These are phyloP conservation scores for Drosophila tanythrix DNA, from an alignment of 2,888 invertebrate species.

Conservation along the genomic window DNA sequence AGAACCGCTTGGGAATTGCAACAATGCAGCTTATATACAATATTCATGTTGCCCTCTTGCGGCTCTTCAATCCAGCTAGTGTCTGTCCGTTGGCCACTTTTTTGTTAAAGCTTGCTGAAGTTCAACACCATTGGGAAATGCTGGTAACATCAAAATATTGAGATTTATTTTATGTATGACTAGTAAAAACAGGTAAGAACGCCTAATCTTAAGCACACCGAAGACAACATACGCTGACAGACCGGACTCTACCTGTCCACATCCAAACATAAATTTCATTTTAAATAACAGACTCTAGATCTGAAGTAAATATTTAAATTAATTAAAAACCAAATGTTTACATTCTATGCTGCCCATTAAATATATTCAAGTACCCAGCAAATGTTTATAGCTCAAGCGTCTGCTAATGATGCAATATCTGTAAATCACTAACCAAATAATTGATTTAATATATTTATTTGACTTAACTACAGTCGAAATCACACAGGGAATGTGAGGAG, in stretches of 20 bases:
- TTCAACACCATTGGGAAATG: conserved; percentile 24
- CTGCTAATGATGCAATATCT: not conserved
- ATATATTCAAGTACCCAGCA: not conserved
- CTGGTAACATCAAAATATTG: not conserved
- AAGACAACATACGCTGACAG: not conserved
- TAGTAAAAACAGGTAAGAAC: not conserved
- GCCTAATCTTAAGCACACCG: not conserved
- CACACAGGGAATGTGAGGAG: not conserved
- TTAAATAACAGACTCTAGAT: not conserved
- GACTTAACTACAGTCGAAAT: conserved; percentile 12
- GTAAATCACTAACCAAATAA: conserved; percentile 10
- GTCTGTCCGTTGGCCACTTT: not conserved
- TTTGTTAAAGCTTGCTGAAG: not conserved
- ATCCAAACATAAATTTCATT: not conserved
- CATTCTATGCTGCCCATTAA: not conserved
- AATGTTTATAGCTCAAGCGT: not conserved
- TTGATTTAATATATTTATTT: conserved; percentile 14
- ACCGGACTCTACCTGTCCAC: not conserved
- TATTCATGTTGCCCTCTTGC: conserved; percentile 34
- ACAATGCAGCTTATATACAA: conserved; percentile 24
- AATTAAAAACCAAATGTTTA: not conserved
- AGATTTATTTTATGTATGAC: not conserved
- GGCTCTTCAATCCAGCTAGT: conserved; percentile 10
- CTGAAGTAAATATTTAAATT: too few relatives aligned
- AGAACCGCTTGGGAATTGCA: conserved; percentile 32